phyloP scores from a whole-genome alignment of 2,797 vertebrate genomes.

The Mastacembelus armatus region DNA sequence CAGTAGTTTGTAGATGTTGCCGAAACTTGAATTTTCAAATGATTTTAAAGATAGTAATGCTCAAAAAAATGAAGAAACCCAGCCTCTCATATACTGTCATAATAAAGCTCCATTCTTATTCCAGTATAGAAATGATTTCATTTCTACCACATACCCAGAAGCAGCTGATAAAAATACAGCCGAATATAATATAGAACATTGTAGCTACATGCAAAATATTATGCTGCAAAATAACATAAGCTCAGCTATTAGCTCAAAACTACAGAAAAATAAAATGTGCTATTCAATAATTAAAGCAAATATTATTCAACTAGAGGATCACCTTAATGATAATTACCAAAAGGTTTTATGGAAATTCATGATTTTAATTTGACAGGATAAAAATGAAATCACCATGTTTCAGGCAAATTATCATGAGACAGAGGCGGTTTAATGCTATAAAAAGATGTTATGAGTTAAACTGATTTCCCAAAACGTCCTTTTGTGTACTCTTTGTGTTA shows the following conservation, averaged over 20 bases:
- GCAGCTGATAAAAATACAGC: too few relatives aligned
- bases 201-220: background rate
- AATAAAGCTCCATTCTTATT: background rate
- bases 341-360: background rate
- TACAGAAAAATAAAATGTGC: background rate
- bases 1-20: background rate
- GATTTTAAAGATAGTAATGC: background rate
- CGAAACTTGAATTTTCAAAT: background rate
- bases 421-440: too few relatives aligned
- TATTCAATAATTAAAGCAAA: background rate
- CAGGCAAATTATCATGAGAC: too few relatives aligned
- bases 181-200: background rate
- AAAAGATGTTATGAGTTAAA: too few relatives aligned
- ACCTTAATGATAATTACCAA: background rate
- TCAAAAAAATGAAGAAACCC: background rate
- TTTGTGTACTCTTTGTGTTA: too few relatives aligned
- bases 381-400: too few relatives aligned
- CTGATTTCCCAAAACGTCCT: too few relatives aligned
- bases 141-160: background rate
- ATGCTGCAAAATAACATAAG: background rate
- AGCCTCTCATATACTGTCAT: background rate
- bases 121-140: background rate
- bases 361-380: too few relatives aligned
- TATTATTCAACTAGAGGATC: background rate
- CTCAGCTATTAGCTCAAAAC: fast-evolving